phyloP scores from a whole-genome alignment of 2,797 vertebrate genomes.

The Ibycter americanus region DNA sequence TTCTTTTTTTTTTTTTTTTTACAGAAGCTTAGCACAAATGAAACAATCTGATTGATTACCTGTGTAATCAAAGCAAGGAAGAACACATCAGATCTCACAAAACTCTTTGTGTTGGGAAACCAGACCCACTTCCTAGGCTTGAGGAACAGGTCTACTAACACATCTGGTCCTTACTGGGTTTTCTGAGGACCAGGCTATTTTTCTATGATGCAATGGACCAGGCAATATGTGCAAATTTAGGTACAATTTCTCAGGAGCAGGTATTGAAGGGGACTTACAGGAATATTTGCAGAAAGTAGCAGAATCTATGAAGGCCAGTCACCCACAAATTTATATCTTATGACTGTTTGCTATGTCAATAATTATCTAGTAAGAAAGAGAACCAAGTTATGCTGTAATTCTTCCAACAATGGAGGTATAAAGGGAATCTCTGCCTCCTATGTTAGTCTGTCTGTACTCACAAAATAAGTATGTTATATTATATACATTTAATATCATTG shows the following conservation, averaged over 20 bases:
- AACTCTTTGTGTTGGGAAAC: neutral
- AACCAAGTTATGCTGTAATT: neutral
- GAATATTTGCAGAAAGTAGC: neutral
- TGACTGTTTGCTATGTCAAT: neutral
- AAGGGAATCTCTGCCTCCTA: neutral
- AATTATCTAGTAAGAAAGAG: neutral
- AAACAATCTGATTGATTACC: neutral
- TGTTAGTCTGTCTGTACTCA: neutral
- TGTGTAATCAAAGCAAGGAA: neutral
- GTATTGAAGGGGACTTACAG: neutral
- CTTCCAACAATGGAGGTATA: neutral
- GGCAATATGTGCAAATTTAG: neutral
- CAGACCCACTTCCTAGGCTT: neutral
- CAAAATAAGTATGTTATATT: neutral
- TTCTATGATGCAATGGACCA: neutral
- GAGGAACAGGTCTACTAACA: neutral
- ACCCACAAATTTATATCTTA: neutral
- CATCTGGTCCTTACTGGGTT: neutral
- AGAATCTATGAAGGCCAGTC: neutral
- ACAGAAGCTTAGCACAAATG: neutral
- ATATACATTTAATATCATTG: neutral
- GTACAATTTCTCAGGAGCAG: neutral
- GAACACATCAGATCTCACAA: neutral
- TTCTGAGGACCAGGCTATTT: neutral
- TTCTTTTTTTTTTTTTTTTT: neutral